Evolutionary conservation across 2,888 invertebrate species (phyloP), one percentile per base, ranked within the genome.

Genomic region (Amphimallon solstitiale): DNA sequence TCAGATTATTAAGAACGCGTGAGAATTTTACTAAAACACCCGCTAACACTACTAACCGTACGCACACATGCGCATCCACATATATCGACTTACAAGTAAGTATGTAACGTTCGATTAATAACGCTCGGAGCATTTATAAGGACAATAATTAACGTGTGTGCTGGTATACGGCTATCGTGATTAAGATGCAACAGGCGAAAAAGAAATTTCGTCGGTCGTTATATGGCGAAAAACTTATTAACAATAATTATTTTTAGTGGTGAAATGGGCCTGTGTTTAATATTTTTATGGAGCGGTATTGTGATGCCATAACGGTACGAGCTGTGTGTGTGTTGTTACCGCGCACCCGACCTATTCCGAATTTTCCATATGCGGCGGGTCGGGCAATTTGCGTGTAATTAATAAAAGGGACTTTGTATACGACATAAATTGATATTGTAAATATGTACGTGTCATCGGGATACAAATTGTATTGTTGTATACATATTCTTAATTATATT

Each of bases 1-100:
- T 64, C 68, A 64, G 68, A 66, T 68, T 66, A 68, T 68, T 68
- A 66, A 64, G 52, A 66, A 66, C 64, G 63, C 68, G 68, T 68
- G 68, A 68, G 68, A 68, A 66, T 68, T 66, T 66, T 66, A 68
- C 60, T 66, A 66, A 68, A 64, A 56, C 17, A 6, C 40, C 40
- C 40, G 40, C 29, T 40, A 43, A 29, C 15, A 15, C 15, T 15
- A 15, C 15, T 15, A 14, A 43, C 14, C 17, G 15, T 7, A 12
- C 15, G 17, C 15, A n/a, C n/a, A n/a, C n/a, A n/a, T n/a, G n/a
- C n/a, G n/a, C n/a, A n/a, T n/a, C n/a, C n/a, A n/a, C n/a, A 43
- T 15, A 43, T 43, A 43, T 17, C 17, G 15, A 43, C 43, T 9
- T 17, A 17, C 14, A 15, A 9, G 43, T 38, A 12, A 38, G 10